These are phyloP conservation scores for Epinephelus coioides DNA, from an alignment of 2,797 vertebrate genomes.

Conservation along the genomic window DNA sequence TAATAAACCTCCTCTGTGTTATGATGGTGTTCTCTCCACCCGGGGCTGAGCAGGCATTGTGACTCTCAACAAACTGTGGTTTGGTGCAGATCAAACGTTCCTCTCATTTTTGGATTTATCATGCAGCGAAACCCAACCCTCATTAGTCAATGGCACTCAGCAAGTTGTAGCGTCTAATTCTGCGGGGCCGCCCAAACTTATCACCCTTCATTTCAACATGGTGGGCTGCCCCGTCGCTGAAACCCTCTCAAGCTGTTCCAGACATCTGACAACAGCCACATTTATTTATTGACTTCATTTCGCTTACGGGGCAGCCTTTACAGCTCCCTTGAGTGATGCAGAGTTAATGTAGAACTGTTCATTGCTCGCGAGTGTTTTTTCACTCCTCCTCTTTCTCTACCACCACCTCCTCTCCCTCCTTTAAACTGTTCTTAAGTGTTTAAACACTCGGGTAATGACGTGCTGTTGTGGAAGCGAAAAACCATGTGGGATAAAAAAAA, in stretches of 20 bases:
- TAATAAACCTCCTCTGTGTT: constrained; percentile 63
- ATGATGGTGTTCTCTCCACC: constrained; percentile 56
- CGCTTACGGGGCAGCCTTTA: constrained; percentile 78
- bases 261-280: constrained; percentile 83
- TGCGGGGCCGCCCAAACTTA: constrained; percentile 77
- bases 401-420: constrained; percentile 55
- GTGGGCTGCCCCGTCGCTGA: constrained; percentile 69
- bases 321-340: constrained; percentile 81
- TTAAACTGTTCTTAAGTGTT: constrained; percentile 84
- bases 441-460: constrained; percentile 86
- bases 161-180: constrained; percentile 81
- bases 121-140: constrained; percentile 64
- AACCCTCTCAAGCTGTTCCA: constrained; percentile 83
- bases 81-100: constrained; percentile 72
- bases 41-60: constrained; percentile 60
- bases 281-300: constrained; percentile 87
- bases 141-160: constrained; percentile 83
- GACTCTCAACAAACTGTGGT: constrained; percentile 72
- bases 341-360: constrained; percentile 83
- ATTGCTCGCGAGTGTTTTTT: constrained; percentile 73
- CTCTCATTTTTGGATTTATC: constrained; percentile 70
- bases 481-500: constrained; percentile 77
- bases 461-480: constrained; percentile 84
- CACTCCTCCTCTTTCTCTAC: constrained; percentile 52
- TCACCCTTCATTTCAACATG: constrained; percentile 79